phyloP scores from a whole-genome alignment of 2,888 invertebrate species.

The Epinotia brunnichana region DNA sequence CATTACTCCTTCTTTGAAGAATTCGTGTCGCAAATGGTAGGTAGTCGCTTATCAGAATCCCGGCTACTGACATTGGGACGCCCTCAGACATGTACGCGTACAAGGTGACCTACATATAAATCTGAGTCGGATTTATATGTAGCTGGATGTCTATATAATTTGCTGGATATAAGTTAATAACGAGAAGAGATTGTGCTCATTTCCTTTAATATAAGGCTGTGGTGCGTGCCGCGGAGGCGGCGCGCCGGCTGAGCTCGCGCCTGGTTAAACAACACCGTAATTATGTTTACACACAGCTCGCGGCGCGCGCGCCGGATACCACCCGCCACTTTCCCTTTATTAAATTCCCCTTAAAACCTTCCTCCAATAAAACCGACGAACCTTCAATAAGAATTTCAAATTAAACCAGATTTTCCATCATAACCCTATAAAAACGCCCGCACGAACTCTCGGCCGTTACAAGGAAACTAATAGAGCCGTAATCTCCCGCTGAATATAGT shows the following conservation, averaged over 20 bases:
- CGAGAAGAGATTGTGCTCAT: conserved; percentile 26
- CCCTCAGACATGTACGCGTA: neutral
- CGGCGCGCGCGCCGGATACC: conserved; percentile 46
- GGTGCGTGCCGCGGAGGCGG: conserved; percentile 52
- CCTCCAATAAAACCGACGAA: conserved; percentile 48
- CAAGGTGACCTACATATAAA: conserved; percentile 3
- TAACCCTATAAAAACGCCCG: conserved; percentile 41
- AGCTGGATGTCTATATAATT: conserved; percentile 15
- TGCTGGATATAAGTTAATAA: conserved; percentile 15
- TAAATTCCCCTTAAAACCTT: conserved; percentile 52
- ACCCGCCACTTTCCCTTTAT: conserved; percentile 51
- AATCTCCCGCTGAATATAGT: conserved; percentile 57
- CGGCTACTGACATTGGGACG: neutral
- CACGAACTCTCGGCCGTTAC: conserved; percentile 47
- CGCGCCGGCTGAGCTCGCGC: conserved; percentile 52
- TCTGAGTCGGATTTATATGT: conserved; percentile 1
- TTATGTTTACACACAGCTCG: conserved; percentile 57
- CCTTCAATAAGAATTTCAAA: conserved; percentile 50
- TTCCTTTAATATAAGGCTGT: conserved; percentile 37
- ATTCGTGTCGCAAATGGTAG: neutral
- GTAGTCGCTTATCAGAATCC: neutral
- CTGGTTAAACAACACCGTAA: conserved; percentile 55
- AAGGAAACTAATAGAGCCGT: conserved; percentile 59
- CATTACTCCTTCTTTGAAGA: neutral
- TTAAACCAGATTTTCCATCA: conserved; percentile 42